These are phyloP conservation scores for Platyrinchus mystaceus DNA, from an alignment of 2,797 vertebrate genomes.

Conservation along the genomic window DNA sequence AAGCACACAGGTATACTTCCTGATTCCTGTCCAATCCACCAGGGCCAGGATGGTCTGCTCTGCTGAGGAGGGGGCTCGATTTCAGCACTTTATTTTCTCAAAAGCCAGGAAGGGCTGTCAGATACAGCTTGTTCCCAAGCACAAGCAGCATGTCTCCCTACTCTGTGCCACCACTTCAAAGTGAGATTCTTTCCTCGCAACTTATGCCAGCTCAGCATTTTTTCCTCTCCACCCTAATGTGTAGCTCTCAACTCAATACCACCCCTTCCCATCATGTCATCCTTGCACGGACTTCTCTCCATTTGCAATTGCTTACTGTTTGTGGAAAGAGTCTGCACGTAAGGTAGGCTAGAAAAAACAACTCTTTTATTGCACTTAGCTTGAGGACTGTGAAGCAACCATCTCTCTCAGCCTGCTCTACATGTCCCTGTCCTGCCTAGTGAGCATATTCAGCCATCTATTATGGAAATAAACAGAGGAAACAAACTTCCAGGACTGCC, in stretches of 20 bases:
- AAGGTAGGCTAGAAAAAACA: not conserved
- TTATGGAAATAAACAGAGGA: not conserved
- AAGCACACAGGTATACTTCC: not conserved
- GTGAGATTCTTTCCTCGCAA: not conserved
- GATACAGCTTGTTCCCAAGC: not conserved
- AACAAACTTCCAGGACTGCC: not conserved
- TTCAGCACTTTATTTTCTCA: not conserved
- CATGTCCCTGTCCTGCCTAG: not conserved
- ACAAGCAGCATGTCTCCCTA: not conserved
- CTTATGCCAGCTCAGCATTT: not conserved
- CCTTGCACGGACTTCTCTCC: not conserved
- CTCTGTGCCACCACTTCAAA: not conserved
- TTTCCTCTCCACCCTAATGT: not conserved
- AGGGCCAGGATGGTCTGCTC: not conserved
- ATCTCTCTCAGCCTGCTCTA: not conserved
- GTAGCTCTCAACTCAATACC: not conserved
- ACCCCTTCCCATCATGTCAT: not conserved
- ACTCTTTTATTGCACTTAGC: not conserved
- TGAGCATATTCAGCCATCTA: not conserved
- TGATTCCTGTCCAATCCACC: not conserved
- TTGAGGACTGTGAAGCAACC: not conserved
- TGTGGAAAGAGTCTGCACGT: not conserved
- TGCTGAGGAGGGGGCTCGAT: not conserved
- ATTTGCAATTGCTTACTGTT: not conserved
- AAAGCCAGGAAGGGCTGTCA: not conserved